phyloP scores from a whole-genome alignment of 2,888 invertebrate species.

The Thera obeliscata region DNA sequence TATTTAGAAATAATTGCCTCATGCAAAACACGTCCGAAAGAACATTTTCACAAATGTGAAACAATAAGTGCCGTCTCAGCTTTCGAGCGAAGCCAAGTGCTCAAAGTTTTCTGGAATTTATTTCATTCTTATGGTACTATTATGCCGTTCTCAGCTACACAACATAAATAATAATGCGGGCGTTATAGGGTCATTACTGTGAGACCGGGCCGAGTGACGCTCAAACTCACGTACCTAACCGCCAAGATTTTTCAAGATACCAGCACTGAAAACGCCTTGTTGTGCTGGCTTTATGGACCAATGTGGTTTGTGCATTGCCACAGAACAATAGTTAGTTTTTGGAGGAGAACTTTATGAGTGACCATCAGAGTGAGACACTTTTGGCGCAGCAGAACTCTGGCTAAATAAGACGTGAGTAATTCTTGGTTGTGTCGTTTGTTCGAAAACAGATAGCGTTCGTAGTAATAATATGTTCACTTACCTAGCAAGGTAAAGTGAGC shows the following conservation, averaged over 20 bases:
- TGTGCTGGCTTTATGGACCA: background rate
- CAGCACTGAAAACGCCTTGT: constrained; percentile 11
- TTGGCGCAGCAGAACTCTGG: too few species aligned
- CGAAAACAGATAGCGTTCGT: too few species aligned
- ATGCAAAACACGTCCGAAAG: constrained; percentile 65
- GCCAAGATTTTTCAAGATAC: constrained; percentile 19
- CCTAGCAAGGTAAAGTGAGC: too few species aligned
- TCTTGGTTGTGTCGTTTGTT: background rate
- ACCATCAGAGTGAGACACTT: background rate
- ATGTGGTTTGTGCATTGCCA: background rate
- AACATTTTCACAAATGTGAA: constrained; percentile 71
- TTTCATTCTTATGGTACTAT: constrained; percentile 82
- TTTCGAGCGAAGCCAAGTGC: constrained; percentile 75
- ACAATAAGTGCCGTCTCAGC: constrained; percentile 76
- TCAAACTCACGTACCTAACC: constrained; percentile 27
- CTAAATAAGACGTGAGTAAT: background rate
- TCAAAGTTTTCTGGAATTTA: constrained; percentile 79
- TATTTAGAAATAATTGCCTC: constrained; percentile 51
- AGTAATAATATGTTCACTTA: too few species aligned
- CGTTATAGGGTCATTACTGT: constrained; percentile 82
- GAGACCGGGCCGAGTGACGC: constrained; percentile 71
- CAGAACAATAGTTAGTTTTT: background rate
- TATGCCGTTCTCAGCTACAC: constrained; percentile 82
- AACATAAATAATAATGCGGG: constrained; percentile 83
- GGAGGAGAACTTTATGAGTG: background rate